phyloP scores from a whole-genome alignment of 2,797 vertebrate genomes.

The Sebastes trivittatus region DNA sequence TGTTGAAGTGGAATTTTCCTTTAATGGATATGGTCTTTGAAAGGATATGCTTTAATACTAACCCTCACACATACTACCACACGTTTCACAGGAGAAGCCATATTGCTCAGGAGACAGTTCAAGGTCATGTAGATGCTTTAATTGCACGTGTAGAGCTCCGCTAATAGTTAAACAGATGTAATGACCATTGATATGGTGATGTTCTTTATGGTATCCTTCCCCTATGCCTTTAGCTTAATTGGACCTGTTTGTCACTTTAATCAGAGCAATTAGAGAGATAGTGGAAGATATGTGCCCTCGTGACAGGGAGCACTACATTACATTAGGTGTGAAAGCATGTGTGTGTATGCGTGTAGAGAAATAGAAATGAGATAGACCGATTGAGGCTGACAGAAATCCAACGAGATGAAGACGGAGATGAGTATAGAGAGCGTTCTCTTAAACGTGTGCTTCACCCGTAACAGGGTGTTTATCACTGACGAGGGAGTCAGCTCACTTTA shows the following conservation, averaged over 20 bases:
- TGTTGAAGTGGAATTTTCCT: neutral
- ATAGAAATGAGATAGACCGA: slow-evolving; percentile 11
- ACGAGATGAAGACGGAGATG: slow-evolving; percentile 30
- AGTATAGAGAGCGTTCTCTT: slow-evolving; percentile 10
- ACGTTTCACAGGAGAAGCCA: slow-evolving; percentile 43
- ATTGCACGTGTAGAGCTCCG: slow-evolving; percentile 54
- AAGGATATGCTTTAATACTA: neutral
- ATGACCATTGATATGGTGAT: slow-evolving; percentile 72
- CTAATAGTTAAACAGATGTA: slow-evolving; percentile 76
- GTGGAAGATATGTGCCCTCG: slow-evolving; percentile 44
- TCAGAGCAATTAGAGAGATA: slow-evolving; percentile 70
- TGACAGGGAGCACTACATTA: slow-evolving; percentile 30
- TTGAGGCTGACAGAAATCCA: slow-evolving; percentile 26
- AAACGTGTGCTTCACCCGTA: slow-evolving; percentile 29
- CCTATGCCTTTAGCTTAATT: slow-evolving; percentile 59
- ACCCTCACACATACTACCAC: slow-evolving; percentile 5
- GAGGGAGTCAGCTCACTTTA: slow-evolving; percentile 45
- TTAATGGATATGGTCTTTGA: neutral
- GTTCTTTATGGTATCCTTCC: slow-evolving; percentile 58
- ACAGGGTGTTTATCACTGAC: slow-evolving; percentile 56
- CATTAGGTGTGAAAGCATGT: slow-evolving; percentile 23
- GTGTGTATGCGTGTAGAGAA: neutral
- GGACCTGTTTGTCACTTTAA: slow-evolving; percentile 74
- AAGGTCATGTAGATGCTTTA: slow-evolving; percentile 67
- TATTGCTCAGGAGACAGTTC: slow-evolving; percentile 48